Percentiles rank a stretch among this genome's conserved stretches.
Evolutionary conservation across 2,113 vertebrate species (phyloP).

Genomic region (Hemiprocne comata): DNA sequence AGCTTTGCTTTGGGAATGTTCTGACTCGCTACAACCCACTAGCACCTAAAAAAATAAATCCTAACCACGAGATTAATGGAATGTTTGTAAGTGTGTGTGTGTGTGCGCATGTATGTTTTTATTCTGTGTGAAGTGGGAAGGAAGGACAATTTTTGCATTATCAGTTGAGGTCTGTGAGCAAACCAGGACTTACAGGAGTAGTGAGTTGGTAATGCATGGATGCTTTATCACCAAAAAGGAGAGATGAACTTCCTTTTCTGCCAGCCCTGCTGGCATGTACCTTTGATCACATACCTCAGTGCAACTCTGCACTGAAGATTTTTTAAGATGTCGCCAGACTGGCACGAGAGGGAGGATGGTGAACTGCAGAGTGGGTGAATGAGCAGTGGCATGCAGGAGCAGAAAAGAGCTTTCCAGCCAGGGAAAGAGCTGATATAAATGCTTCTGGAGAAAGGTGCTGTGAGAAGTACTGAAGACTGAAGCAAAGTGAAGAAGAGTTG

Average conservation of each 20-base stretch:
- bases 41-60: background rate
- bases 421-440: background rate
- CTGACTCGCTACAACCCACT: background rate
- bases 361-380: background rate
- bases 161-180: background rate
- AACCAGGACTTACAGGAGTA: background rate
- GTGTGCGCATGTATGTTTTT: no score
- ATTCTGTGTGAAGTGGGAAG: background rate
- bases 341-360: background rate
- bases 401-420: background rate
- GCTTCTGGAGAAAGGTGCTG: background rate
- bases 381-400: background rate
- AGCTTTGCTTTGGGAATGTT: background rate
- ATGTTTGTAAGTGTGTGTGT: background rate
- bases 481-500: background rate
- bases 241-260: background rate
- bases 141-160: background rate
- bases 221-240: background rate
- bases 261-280: background rate
- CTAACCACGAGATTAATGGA: background rate
- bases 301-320: background rate
- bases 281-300: background rate
- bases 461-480: background rate
- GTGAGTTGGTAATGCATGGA: background rate
- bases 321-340: background rate